Percentiles rank a stretch among this genome's conserved stretches.
These are phyloP conservation scores for Tinamus guttatus DNA, from an alignment of 2,113 vertebrate species.

Conservation along the genomic window DNA sequence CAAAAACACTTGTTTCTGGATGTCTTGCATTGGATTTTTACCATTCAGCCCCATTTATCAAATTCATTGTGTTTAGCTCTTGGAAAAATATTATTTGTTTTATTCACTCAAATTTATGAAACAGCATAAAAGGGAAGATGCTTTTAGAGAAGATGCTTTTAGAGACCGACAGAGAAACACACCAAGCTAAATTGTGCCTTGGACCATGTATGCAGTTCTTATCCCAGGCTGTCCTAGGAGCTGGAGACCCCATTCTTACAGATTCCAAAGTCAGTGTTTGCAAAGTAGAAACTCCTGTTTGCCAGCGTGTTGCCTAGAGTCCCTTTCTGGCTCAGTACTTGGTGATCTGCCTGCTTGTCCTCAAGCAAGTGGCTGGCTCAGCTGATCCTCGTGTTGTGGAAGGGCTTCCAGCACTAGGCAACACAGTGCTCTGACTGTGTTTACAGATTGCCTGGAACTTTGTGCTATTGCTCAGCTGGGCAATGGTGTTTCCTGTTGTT, in stretches of 20 bases:
- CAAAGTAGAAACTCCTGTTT: neutral
- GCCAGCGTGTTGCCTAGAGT: neutral
- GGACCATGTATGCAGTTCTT: neutral
- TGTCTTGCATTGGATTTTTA: neutral
- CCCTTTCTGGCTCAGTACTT: neutral
- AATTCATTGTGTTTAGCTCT: neutral
- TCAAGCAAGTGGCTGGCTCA: neutral
- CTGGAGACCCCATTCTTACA: neutral
- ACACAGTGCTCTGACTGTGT: neutral
- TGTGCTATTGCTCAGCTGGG: neutral
- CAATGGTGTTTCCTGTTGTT: neutral
- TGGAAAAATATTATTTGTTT: neutral
- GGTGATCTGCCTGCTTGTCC: neutral
- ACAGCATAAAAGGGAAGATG: neutral
- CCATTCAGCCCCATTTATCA: neutral
- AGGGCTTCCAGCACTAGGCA: neutral
- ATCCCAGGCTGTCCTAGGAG: neutral
- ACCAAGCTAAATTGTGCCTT: neutral
- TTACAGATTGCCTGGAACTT: neutral
- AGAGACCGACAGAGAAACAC: neutral
- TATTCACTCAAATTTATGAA: neutral
- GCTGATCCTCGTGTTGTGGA: neutral
- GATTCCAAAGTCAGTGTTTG: neutral
- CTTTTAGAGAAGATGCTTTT: neutral
- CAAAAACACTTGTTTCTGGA: neutral